Base-by-base conservation (phyloP, 2,888 invertebrate genomes). In the Eupeodes latifasciatus region DNA sequence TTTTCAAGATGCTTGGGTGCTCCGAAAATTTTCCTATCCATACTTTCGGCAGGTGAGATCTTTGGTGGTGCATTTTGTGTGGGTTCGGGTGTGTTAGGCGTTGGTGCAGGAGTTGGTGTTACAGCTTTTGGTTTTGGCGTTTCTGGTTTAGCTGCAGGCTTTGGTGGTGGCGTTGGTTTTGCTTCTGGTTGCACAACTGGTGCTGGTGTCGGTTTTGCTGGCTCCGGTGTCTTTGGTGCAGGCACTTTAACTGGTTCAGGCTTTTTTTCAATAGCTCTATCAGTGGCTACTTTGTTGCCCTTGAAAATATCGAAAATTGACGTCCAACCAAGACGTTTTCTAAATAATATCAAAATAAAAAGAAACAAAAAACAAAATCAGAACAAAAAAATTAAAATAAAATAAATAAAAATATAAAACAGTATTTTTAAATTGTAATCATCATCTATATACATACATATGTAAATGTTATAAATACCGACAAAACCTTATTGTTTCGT, bases 321-420 rank as follows among this genome's bases (percentile, higher is more conserved):
- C 89, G 91, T 91, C 93, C 93, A 93, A 90, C 92, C 92, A 90
- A 93, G 92, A 91, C 91, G 93, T 92, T 94, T 94, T 91, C 94
- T 94, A 92, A 83, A 90, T 81, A 72, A 88, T 86, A 75, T 75
- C 69, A 88, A 87, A 89, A 83, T 87, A 81, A 90, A 89, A 81
- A 89, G 27, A 89, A 89, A 85, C 69, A 74, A 79, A 82, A 76
- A 34, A 75, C 12, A 75, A 77, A 79, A 78, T 74, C 47, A 76
- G 16, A 34, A 76, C 7, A 57, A 57, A 2, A 5, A 57, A 59
- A 36, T 34, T 36, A 9, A 59, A 88, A 78, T 88, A 90, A 89
- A 82, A 40, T 14, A 75, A 81, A 77, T 77, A 0, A 49, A 34
- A 61, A 51, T 11, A 16, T 34, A 53, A 80, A 75, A 2, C 27